These are phyloP conservation scores for Echeneis naucrates DNA, from an alignment of 2,797 vertebrate genomes.

Conservation along the genomic window DNA sequence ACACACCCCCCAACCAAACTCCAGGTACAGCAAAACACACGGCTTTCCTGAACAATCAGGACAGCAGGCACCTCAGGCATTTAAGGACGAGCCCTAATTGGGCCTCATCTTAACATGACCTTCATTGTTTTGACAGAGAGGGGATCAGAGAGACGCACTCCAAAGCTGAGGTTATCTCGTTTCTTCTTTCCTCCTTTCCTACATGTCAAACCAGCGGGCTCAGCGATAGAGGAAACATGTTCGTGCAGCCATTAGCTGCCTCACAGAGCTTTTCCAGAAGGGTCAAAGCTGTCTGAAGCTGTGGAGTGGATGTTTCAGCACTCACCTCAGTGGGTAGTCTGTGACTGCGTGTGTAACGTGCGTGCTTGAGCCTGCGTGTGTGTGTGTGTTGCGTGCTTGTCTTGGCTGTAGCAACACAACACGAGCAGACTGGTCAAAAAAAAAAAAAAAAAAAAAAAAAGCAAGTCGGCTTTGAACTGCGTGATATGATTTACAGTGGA, in stretches of 20 bases:
- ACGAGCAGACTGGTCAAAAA: slow-evolving; percentile 39
- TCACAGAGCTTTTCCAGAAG: slow-evolving; percentile 54
- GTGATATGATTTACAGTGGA: slow-evolving; percentile 61
- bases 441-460: no score
- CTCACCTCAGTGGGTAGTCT: slow-evolving; percentile 34
- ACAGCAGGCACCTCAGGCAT: slow-evolving; percentile 48
- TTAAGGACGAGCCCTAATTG: slow-evolving; percentile 72
- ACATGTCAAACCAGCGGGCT: slow-evolving; percentile 50
- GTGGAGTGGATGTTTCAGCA: slow-evolving; percentile 49
- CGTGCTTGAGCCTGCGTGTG: background rate
- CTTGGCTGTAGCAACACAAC: slow-evolving; percentile 5
- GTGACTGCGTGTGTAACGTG: background rate
- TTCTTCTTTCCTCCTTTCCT: slow-evolving; percentile 19
- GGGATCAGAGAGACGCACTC: slow-evolving; percentile 64
- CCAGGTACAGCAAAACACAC: slow-evolving; percentile 22
- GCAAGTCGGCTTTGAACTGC: slow-evolving; percentile 18
- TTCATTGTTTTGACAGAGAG: slow-evolving; percentile 81
- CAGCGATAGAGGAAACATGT: slow-evolving; percentile 37
- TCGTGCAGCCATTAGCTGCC: slow-evolving; percentile 58
- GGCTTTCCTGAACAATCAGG: slow-evolving; percentile 15
- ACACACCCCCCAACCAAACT: background rate
- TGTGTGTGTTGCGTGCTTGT: slow-evolving; percentile 21
- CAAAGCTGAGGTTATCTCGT: slow-evolving; percentile 48
- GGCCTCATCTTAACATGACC: slow-evolving; percentile 75
- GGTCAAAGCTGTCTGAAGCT: slow-evolving; percentile 49